Evolutionary conservation across 2,888 invertebrate genomes (phyloP).

Genomic region (Eustalomyia histrio): DNA sequence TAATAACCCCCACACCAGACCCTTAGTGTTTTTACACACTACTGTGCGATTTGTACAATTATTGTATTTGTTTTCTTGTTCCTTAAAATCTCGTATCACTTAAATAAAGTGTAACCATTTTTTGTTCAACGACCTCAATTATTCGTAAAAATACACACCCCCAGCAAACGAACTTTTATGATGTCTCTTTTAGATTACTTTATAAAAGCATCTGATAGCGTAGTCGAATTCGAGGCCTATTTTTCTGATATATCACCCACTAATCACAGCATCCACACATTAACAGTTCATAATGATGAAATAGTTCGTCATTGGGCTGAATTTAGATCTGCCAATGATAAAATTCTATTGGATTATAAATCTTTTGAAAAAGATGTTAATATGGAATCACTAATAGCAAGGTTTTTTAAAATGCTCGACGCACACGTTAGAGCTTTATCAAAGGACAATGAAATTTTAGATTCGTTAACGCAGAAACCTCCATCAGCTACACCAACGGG

Average conservation of each 20-base stretch:
- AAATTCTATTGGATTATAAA: background rate
- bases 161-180: too few relatives aligned
- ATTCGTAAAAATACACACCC: too few relatives aligned
- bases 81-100: too few relatives aligned
- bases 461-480: background rate
- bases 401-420: background rate
- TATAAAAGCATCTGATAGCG: background rate
- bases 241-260: background rate
- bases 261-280: background rate
- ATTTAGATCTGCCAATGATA: conserved; percentile 1
- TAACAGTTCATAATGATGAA: conserved; percentile 5
- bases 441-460: conserved; percentile 10
- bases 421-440: conserved; percentile 1
- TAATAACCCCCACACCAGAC: too few relatives aligned
- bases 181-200: too few relatives aligned
- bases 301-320: background rate
- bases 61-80: too few relatives aligned
- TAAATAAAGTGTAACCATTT: too few relatives aligned
- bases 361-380: too few relatives aligned
- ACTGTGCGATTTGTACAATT: too few relatives aligned
- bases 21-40: too few relatives aligned
- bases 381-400: background rate
- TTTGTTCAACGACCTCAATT: too few relatives aligned
- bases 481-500: background rate
- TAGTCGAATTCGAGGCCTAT: conserved; percentile 15